Evolutionary conservation across 53 echinoderm and acorn worm genomes (phyloP).

Genomic region (Apostichopus leukothele): DNA sequence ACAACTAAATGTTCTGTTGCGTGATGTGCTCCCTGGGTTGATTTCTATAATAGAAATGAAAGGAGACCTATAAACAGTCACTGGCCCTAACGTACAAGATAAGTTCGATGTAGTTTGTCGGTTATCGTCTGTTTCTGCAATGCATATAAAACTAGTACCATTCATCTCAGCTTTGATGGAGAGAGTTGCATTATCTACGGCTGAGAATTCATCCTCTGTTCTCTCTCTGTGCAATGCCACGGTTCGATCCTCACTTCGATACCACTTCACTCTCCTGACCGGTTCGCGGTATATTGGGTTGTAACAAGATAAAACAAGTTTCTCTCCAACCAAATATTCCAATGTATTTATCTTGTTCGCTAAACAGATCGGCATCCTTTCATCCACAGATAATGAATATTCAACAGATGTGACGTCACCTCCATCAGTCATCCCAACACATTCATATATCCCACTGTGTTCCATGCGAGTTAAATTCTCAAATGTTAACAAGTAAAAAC

Average conservation of each 20-base stretch:
- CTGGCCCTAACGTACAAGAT: constrained; percentile 25
- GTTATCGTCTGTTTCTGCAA: background rate
- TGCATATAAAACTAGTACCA: constrained; percentile 19
- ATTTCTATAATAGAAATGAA: constrained; percentile 12
- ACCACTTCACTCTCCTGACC: background rate
- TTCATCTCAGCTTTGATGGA: background rate
- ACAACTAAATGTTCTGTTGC: constrained; percentile 1
- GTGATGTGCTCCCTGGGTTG: background rate
- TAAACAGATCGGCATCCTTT: constrained; percentile 23
- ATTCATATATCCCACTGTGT: background rate
- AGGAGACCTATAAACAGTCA: background rate
- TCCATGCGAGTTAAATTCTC: background rate
- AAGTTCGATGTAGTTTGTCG: background rate
- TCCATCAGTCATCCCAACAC: background rate
- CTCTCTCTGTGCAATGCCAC: background rate
- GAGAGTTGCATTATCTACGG: constrained; percentile 14
- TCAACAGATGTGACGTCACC: background rate
- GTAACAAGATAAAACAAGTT: background rate
- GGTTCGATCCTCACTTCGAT: background rate
- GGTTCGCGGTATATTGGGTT: background rate
- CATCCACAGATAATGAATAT: background rate
- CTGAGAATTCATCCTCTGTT: background rate
- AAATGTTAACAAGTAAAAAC: background rate
- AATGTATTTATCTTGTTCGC: background rate
- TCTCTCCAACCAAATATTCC: constrained; percentile 16